Percentiles rank a stretch among this genome's conserved stretches.
These are phyloP conservation scores for Kryptolebias ocellatus DNA, from an alignment of 2,797 vertebrate species.

Conservation along the genomic window DNA sequence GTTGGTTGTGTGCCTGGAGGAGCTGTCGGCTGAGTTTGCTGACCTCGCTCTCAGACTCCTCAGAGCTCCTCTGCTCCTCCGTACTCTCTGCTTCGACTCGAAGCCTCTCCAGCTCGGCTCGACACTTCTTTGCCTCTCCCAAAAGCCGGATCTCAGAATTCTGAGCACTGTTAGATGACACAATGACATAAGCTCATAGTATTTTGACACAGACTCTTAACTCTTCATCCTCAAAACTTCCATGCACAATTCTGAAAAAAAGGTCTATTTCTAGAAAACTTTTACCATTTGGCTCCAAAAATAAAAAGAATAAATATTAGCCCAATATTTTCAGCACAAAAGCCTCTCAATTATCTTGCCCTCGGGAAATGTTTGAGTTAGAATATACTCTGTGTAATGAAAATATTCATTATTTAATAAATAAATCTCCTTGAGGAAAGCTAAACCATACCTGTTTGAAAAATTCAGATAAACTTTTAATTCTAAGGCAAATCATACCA, in stretches of 20 bases:
- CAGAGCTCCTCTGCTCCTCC: constrained; percentile 78
- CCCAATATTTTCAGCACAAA: background rate
- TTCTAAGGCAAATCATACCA: background rate
- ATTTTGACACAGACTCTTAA: background rate
- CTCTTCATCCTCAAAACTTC: background rate
- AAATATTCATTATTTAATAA: too few species aligned
- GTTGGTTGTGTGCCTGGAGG: constrained; percentile 86
- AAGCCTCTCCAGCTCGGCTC: constrained; percentile 81
- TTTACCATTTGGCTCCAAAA: too few species aligned
- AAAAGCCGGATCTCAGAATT: constrained; percentile 86
- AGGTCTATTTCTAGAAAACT: background rate
- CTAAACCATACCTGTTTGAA: background rate
- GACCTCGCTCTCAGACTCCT: constrained; percentile 83
- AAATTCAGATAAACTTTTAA: background rate
- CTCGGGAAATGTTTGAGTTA: too few species aligned
- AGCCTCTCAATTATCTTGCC: background rate
- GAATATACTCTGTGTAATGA: too few species aligned
- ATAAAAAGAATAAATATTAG: too few species aligned
- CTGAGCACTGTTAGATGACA: constrained; percentile 80
- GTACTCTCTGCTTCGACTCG: constrained; percentile 76
- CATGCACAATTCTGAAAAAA: background rate
- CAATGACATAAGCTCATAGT: constrained; percentile 8
- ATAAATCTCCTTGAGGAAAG: background rate
- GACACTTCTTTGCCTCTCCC: constrained; percentile 82
- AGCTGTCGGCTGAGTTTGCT: constrained; percentile 87